Base-by-base conservation (phyloP, 2,797 vertebrate genomes). In the Manis javanica region DNA sequence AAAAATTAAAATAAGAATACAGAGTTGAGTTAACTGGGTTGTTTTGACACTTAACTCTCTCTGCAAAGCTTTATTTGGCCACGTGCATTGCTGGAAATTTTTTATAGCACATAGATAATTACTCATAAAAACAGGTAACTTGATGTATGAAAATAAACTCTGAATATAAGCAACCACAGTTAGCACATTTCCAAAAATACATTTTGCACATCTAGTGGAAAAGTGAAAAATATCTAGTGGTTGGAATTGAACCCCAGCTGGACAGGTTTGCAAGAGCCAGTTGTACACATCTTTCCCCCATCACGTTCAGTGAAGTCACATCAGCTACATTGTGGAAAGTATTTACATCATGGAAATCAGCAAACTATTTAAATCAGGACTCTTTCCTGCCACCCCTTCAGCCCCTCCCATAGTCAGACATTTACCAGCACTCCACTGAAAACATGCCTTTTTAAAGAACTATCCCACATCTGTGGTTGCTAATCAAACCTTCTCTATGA, bases 121-220 rank as follows among this genome's bases (percentile, higher is more conserved):
- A 29, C 42, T 64, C 66, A 88, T 64, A 81, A 19, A 81, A 87
- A 72, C 66, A 81, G 75, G 57, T 72, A 82, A 87, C 46, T 78
- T 66, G 55, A 11, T 21, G 42, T 53, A 55, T 42, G 59, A 93
- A 87, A 79, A 86, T 86, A 59, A 63, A 93, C 74, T 57, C 23
- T 63, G 24, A 87, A n/a, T 55, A n/a, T 31, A 61, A 55, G 37
- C 66, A 72, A 42, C 55, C 5, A 29, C 1, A 14, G 7, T 81
- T 55, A 81, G 66, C 26, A 63, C 75, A 63, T 72, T 64, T 81
- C 57, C 34, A 87, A 55, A 19, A 68, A 68, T 74, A 68, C 37
- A 13, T 86, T 92, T 92, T 78, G 83, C 78, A 72, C 81, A 9
- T 81, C 46, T 29, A 81, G 66, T 26, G 57, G 53, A 55, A 64